A percentile compares a stretch with the other conserved stretches of the same genome.
Evolutionary conservation across 2,888 invertebrate genomes (phyloP).

Genomic region (Diplolepis rosae): DNA sequence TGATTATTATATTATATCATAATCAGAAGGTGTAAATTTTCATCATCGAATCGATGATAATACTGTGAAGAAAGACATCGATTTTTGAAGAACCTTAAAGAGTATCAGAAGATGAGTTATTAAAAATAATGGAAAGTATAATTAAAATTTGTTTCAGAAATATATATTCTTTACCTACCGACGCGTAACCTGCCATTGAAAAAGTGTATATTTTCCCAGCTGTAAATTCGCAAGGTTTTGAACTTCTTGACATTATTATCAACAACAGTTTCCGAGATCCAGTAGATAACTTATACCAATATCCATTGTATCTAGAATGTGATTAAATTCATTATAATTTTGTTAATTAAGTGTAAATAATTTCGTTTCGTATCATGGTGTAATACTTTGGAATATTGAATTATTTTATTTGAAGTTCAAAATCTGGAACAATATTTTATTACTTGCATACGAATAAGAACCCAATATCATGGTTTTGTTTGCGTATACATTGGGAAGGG

Average conservation of each 20-base stretch:
- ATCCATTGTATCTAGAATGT: conserved; percentile 33
- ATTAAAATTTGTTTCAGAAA: background rate
- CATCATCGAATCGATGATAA: conserved; percentile 32
- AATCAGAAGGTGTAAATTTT: no score
- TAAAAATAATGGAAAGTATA: background rate
- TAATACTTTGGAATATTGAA: no score
- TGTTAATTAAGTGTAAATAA: no score
- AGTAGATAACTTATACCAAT: conserved; percentile 35
- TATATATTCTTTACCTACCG: conserved; percentile 27
- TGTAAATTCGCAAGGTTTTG: conserved; percentile 35
- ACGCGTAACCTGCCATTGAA: conserved; percentile 39
- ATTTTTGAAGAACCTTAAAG: conserved; percentile 37
- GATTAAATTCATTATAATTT: no score
- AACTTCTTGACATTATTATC: conserved; percentile 36
- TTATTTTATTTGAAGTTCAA: no score
- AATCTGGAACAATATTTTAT: no score
- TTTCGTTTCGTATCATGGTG: no score
- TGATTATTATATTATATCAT: no score
- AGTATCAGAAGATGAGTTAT: background rate
- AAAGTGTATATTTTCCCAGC: conserved; percentile 36
- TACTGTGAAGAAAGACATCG: conserved; percentile 41
- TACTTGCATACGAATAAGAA: no score
- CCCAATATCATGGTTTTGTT: no score
- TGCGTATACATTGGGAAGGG: no score
- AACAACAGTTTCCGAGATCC: conserved; percentile 35